A percentile compares a stretch with the other conserved stretches of the same genome.
These are phyloP conservation scores for Armadillidium nasatum DNA, from an alignment of 1,140 invertebrate species.

Conservation along the genomic window DNA sequence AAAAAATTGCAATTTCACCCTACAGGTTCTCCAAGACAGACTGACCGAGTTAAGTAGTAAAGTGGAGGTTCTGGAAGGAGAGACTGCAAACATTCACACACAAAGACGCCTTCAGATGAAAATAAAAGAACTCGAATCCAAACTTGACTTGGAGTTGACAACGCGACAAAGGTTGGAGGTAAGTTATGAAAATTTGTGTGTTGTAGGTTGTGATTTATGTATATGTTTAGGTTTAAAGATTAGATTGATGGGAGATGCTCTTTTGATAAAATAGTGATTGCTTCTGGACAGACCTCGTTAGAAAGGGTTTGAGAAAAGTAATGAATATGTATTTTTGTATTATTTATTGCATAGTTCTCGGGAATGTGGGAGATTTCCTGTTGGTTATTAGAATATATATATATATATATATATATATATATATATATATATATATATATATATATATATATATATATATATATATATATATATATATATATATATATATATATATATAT, in stretches of 20 bases:
- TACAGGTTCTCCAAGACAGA: constrained; percentile 43
- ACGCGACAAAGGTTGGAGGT: constrained; percentile 70
- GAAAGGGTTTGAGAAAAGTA: neutral
- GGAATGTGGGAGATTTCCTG: no score
- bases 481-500: no score
- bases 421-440: no score
- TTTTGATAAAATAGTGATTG: no score
- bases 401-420: no score
- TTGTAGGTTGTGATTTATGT: neutral
- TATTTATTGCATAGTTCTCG: neutral
- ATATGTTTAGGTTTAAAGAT: neutral
- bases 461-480: no score
- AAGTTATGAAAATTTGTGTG: constrained; percentile 50
- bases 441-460: no score
- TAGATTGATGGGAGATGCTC: no score
- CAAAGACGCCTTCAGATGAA: constrained; percentile 66
- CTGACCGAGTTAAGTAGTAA: constrained; percentile 67
- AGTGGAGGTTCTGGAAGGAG: constrained; percentile 72
- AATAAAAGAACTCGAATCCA: constrained; percentile 80
- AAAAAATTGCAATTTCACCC: no score
- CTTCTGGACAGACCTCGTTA: no score
- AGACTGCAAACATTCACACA: constrained; percentile 61
- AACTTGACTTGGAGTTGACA: constrained; percentile 80
- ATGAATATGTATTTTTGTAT: neutral
- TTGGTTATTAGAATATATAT: neutral